These are phyloP conservation scores for Diarsia mendica DNA, from an alignment of 2,888 invertebrate genomes.

Conservation along the genomic window DNA sequence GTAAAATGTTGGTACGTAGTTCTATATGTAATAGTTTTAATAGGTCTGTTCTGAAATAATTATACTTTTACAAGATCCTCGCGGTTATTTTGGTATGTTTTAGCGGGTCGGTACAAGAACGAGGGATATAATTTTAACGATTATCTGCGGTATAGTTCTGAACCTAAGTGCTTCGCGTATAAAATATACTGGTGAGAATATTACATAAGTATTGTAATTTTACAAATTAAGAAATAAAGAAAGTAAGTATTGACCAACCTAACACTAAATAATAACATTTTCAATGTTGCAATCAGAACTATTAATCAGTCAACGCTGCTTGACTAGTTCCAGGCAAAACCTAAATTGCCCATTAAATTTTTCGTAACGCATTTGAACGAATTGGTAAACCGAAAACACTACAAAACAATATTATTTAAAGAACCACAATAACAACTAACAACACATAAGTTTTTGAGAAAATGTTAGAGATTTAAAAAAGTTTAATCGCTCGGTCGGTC, in stretches of 20 bases:
- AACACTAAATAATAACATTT: not conserved
- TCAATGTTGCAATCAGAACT: not conserved
- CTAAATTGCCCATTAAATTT: not conserved
- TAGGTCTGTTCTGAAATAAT: slow-evolving; percentile 15
- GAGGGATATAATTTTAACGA: slow-evolving; percentile 22
- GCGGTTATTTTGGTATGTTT: slow-evolving; percentile 35
- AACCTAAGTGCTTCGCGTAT: slow-evolving; percentile 18
- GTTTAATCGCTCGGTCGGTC: too few species aligned
- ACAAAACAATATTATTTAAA: not conserved
- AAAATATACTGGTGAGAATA: not conserved
- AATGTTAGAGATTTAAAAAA: not conserved
- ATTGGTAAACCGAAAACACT: not conserved
- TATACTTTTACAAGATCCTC: slow-evolving; percentile 22
- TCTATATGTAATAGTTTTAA: slow-evolving; percentile 21
- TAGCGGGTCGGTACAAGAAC: slow-evolving; percentile 16
- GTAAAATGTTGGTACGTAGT: not conserved
- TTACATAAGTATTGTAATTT: not conserved
- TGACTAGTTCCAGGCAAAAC: not conserved
- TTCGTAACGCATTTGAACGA: not conserved
- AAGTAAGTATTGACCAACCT: not conserved
- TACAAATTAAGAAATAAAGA: not conserved
- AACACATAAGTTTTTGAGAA: not conserved
- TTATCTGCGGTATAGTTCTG: slow-evolving; percentile 23
- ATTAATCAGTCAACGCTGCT: too few species aligned
- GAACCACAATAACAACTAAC: not conserved